Percentiles rank a stretch among this genome's conserved stretches.
Conservation (phyloP, 2,888 invertebrate genomes). For the Dynastes maya region DNA sequence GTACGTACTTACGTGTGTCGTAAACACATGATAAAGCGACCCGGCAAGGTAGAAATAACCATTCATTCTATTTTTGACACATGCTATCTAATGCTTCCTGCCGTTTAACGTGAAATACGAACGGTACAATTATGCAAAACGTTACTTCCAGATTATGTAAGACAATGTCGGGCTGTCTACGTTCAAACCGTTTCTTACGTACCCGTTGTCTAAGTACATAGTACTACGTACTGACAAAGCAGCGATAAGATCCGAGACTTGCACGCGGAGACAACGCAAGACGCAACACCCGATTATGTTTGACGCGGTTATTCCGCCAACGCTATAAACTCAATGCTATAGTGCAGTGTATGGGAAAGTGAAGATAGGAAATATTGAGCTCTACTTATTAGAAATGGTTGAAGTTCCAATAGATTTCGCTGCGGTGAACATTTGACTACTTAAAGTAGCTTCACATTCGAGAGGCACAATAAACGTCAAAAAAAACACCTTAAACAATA, state of each 20-base stretch:
- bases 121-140: slow-evolving; percentile 46
- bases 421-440: background rate
- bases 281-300: slow-evolving; percentile 33
- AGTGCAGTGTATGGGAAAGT: no score
- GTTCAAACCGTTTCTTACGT: slow-evolving; percentile 32
- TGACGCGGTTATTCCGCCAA: background rate
- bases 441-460: no score
- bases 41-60: no score
- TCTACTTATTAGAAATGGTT: no score
- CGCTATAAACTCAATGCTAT: no score
- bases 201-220: background rate
- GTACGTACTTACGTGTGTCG: no score
- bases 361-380: no score
- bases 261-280: slow-evolving; percentile 29
- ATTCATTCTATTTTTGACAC: background rate
- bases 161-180: slow-evolving; percentile 37
- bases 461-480: no score
- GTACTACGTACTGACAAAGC: slow-evolving; percentile 3
- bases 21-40: no score
- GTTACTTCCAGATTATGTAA: slow-evolving; percentile 46
- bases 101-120: slow-evolving; percentile 8
- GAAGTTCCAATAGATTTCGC: background rate
- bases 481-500: no score
- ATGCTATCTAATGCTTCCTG: slow-evolving; percentile 23
- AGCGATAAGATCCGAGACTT: slow-evolving; percentile 21